Conservation (phyloP, 64 coral and sea anemone genomes). For the Dendrophyllia cribrosa region DNA sequence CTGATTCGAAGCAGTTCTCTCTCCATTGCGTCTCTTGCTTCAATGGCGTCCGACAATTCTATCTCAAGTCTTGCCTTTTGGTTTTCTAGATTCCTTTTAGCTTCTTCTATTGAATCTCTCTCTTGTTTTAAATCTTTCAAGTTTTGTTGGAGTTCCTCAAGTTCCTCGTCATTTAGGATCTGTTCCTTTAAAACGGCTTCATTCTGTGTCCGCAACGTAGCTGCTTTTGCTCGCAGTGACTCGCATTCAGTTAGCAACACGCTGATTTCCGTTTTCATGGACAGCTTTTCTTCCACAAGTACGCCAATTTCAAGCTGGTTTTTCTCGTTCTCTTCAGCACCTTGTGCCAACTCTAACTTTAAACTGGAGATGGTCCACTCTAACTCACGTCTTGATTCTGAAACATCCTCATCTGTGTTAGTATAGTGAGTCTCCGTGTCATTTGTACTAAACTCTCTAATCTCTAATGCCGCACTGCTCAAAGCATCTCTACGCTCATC, state of each 20-base stretch:
- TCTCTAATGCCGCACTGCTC: not conserved
- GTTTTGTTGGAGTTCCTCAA: conserved; percentile 36
- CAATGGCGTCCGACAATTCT: conserved; percentile 83
- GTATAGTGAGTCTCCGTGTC: not conserved
- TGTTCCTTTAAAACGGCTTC: conserved; percentile 59
- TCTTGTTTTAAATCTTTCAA: conserved; percentile 40
- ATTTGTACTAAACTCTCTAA: not conserved
- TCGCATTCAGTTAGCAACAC: conserved; percentile 40
- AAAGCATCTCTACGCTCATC: not conserved
- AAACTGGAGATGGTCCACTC: conserved; percentile 34
- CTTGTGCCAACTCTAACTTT: conserved; percentile 20
- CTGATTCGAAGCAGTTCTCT: conserved; percentile 61
- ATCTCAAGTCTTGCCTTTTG: conserved; percentile 83
- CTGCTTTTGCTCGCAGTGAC: conserved; percentile 17
- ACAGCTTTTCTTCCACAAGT: conserved; percentile 10
- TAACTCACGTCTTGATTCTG: conserved; percentile 11
- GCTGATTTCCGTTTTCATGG: conserved; percentile 43
- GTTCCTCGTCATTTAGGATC: conserved; percentile 50
- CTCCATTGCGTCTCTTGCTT: conserved; percentile 75
- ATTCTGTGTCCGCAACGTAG: conserved; percentile 51
- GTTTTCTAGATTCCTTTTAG: conserved; percentile 61
- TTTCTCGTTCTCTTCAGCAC: conserved; percentile 11
- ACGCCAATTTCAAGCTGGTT: conserved; percentile 33
- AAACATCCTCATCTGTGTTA: not conserved
- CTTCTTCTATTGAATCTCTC: conserved; percentile 45